Base-by-base conservation (phyloP, 1,140 invertebrate species). In the Zaprionus vittiger region DNA sequence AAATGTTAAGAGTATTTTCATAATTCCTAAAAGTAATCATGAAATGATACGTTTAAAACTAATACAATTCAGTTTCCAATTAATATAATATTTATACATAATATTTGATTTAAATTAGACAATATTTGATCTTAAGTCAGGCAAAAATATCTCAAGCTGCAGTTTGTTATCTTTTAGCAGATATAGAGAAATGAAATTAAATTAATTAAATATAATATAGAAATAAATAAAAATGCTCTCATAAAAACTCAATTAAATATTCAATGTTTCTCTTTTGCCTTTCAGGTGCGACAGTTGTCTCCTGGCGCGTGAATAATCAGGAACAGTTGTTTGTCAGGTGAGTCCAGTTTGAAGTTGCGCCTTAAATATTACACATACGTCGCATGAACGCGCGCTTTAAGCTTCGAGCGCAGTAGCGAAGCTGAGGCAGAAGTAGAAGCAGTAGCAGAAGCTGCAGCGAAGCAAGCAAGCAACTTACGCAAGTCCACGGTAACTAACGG, bases 261-360 rank as follows among this genome's bases (percentile, higher is more conserved):
- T 20, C 1, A 12, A n/a, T 5, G 49, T 11, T 22, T 28, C 12
- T 63, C 20, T 59, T 77, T 73, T 91, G 83, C 86, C 95, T 95
- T 71, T 57, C 93, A 98, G 98, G 98, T 93, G 97, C 97, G 66
- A 98, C 97, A 66, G 96, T 98, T 62, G 97, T 98, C 78, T 98
- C 97, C 89, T 99, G 97, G 97, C 94, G 97, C 85, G 97, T 98
- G 34, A 98, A 98, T 93, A 98, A 98, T 94, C 97, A 98, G 93
- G 97, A 98, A 94, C 97, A 98, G 91, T 95, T 98, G 92, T 98
- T 98, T 94, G 96, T 98, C 76, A 98, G 97, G 97, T 98, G 94
- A 95, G 94, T 93, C 55, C 41, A 54, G 24, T 56, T 44, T 15
- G 44, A 77, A 67, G 22, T 55, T 26, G 11, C 49, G 24, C 56